Evolutionary conservation across 2,797 vertebrate genomes (phyloP).

Genomic region (Pangasius larnaudii): DNA sequence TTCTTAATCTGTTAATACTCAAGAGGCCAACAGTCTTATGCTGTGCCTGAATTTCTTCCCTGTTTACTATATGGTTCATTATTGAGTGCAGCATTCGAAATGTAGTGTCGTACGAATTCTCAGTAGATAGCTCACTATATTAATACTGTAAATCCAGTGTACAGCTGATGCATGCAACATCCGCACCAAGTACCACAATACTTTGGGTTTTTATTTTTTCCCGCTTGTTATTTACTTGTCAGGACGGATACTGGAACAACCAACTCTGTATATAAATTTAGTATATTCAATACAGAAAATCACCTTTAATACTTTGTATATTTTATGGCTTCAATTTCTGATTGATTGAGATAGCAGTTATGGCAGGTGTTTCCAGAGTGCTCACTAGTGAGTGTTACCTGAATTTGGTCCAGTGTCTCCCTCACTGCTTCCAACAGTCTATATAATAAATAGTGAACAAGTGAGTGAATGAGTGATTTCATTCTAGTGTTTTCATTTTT

Average conservation of each 20-base stretch:
- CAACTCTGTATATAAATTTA: background rate
- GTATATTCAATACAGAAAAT: too few relatives aligned
- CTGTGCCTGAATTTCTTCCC: background rate
- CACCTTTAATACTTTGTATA: background rate
- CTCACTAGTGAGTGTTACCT: background rate
- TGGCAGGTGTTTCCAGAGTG: background rate
- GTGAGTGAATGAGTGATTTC: background rate
- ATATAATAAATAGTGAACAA: conserved; percentile 1
- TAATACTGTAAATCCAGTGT: background rate
- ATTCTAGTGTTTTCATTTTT: background rate
- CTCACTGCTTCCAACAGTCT: background rate
- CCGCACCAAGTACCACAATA: background rate
- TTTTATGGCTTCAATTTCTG: background rate
- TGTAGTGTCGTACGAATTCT: background rate
- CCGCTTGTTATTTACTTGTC: background rate
- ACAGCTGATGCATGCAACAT: background rate
- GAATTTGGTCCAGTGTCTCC: background rate
- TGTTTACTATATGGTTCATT: background rate
- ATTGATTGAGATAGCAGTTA: background rate
- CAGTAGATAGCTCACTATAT: background rate
- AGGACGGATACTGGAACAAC: background rate
- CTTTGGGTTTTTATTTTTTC: background rate
- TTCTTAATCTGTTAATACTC: background rate
- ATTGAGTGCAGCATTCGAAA: background rate
- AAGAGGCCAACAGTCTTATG: background rate